Evolutionary conservation across 2,888 invertebrate genomes (phyloP).

Genomic region (Baccha elongata): DNA sequence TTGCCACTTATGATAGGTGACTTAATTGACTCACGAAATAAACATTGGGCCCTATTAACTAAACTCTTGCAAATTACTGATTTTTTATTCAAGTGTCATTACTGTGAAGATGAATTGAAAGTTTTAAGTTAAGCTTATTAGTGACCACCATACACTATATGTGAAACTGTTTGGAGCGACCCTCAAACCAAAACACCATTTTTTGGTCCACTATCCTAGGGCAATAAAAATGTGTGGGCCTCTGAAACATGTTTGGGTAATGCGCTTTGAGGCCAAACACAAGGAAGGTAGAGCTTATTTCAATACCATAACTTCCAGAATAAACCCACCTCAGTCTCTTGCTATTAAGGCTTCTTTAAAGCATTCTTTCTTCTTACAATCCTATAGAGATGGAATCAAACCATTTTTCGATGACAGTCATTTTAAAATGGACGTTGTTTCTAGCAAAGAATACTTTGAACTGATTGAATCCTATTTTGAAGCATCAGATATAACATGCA

Average conservation of each 20-base stretch:
- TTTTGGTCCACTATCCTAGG: background rate
- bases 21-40: too few species aligned
- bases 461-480: background rate
- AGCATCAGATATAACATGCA: background rate
- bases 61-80: too few species aligned
- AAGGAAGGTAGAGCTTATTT: slow-evolving; percentile 54
- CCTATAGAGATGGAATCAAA: slow-evolving; percentile 35
- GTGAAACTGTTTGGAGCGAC: background rate
- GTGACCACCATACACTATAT: background rate
- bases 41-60: too few species aligned
- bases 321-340: slow-evolving; percentile 55
- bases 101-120: too few species aligned
- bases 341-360: slow-evolving; percentile 52
- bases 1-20: too few species aligned
- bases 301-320: slow-evolving; percentile 49
- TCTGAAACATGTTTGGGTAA: slow-evolving; percentile 13
- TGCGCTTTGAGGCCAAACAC: too few species aligned
- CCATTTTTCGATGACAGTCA: slow-evolving; percentile 13
- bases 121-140: background rate
- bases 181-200: background rate
- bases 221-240: background rate
- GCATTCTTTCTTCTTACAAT: slow-evolving; percentile 50
- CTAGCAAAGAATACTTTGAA: slow-evolving; percentile 25
- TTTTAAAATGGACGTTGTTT: slow-evolving; percentile 17
- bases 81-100: too few species aligned